These are phyloP conservation scores for Andrena bicolor DNA, from an alignment of 2,888 invertebrate genomes.

Conservation along the genomic window DNA sequence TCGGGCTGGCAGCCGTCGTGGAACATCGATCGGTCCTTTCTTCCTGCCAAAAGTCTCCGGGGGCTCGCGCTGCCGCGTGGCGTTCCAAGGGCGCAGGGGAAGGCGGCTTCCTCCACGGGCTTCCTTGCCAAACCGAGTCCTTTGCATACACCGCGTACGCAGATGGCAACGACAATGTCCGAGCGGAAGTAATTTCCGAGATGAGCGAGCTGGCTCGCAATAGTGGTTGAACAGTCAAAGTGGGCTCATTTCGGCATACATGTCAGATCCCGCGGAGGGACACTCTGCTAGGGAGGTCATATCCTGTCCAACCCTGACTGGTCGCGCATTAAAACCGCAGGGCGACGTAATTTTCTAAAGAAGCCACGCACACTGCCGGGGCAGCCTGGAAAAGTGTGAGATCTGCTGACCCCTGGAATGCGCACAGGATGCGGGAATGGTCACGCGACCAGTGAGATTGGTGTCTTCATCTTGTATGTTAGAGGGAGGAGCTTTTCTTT, in stretches of 20 bases:
- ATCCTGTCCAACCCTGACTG: slow-evolving; percentile 82
- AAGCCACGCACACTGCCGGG: slow-evolving; percentile 77
- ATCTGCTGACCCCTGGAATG: slow-evolving; percentile 13
- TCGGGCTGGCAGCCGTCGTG: background rate
- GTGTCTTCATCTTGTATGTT: background rate
- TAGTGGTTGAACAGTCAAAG: slow-evolving; percentile 85
- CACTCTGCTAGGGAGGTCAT: slow-evolving; percentile 81
- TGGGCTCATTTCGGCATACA: slow-evolving; percentile 83
- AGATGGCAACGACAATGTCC: slow-evolving; percentile 76
- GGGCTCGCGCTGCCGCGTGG: background rate
- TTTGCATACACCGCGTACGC: slow-evolving; percentile 66
- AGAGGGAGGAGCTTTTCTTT: background rate
- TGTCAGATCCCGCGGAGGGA: slow-evolving; percentile 74
- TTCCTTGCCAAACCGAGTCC: slow-evolving; percentile 65
- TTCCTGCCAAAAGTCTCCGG: background rate
- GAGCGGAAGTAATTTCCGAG: slow-evolving; percentile 85
- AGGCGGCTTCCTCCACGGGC: slow-evolving; percentile 58
- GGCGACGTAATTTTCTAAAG: slow-evolving; percentile 81
- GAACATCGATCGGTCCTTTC: background rate
- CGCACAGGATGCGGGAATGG: background rate
- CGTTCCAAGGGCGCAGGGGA: slow-evolving; percentile 34
- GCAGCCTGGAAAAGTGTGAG: slow-evolving; percentile 55
- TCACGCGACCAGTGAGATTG: background rate
- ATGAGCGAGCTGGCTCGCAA: slow-evolving; percentile 82
- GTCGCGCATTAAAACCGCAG: slow-evolving; percentile 74